These are phyloP conservation scores for Oncorhynchus gorbuscha DNA, from an alignment of 2,113 vertebrate genomes.

Conservation along the genomic window DNA sequence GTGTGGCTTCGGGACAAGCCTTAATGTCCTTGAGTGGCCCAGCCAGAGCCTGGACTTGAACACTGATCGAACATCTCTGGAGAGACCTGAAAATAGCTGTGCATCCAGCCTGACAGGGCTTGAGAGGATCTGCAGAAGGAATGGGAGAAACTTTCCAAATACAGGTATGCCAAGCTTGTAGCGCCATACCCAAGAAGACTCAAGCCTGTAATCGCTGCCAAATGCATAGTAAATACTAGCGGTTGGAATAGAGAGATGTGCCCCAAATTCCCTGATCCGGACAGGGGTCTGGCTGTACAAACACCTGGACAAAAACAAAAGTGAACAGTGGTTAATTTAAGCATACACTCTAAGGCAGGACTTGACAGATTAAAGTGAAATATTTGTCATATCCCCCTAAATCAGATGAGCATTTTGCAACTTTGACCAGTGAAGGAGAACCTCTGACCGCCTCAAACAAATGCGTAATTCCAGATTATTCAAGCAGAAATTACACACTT, in stretches of 20 bases:
- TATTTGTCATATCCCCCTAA: conserved; percentile 28
- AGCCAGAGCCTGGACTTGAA: no score
- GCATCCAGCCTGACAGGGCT: no score
- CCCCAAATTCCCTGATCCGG: conserved; percentile 85
- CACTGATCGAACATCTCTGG: no score
- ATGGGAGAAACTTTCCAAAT: no score
- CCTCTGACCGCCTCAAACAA: neutral
- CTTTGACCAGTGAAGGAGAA: conserved; percentile 31
- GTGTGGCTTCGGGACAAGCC: no score
- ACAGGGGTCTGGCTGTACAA: conserved; percentile 72
- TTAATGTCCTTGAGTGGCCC: no score
- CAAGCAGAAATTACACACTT: neutral
- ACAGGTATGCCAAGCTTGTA: no score
- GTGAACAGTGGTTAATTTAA: conserved; percentile 13
- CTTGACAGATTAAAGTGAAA: conserved; percentile 39
- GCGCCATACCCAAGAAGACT: no score
- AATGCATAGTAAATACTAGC: neutral
- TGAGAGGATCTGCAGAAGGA: no score
- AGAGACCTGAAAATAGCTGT: no score
- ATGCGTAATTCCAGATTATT: conserved; percentile 16
- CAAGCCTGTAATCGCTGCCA: no score
- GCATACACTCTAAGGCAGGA: conserved; percentile 13
- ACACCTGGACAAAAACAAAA: conserved; percentile 8
- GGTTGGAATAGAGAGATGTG: conserved; percentile 50
- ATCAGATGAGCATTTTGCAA: conserved; percentile 47